Evolutionary conservation across 2,113 vertebrate genomes (phyloP).

Genomic region (Zapus hudsonius): DNA sequence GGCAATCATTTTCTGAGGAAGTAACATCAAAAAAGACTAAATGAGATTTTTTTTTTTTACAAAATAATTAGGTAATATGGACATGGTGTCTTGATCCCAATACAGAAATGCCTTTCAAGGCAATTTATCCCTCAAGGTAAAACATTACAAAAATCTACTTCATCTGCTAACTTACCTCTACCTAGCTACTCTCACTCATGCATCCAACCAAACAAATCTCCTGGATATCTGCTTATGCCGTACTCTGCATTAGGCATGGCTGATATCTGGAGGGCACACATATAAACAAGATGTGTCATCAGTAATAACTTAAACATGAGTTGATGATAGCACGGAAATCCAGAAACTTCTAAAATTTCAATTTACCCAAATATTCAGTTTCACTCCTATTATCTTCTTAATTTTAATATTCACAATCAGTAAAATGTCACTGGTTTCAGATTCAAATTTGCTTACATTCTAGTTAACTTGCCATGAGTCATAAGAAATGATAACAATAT

Average conservation of each 20-base stretch:
- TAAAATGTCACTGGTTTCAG: constrained; percentile 47
- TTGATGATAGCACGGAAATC: background rate
- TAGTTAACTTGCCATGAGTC: constrained; percentile 15
- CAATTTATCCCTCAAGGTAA: constrained; percentile 2
- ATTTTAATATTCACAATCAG: constrained; percentile 15
- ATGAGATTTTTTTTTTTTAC: constrained; percentile 35
- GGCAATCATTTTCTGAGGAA: constrained; percentile 53
- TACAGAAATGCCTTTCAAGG: constrained; percentile 32
- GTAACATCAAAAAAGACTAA: background rate
- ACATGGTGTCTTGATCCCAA: background rate
- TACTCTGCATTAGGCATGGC: background rate
- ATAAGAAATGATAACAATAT: background rate
- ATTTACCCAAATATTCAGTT: background rate
- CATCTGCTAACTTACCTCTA: constrained; percentile 19
- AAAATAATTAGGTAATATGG: constrained; percentile 25
- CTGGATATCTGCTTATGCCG: background rate
- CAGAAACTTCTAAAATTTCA: constrained; percentile 43
- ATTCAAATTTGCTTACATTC: constrained; percentile 16
- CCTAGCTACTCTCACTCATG: background rate
- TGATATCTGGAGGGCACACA: background rate
- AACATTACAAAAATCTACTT: background rate
- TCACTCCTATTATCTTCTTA: background rate
- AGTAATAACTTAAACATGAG: background rate
- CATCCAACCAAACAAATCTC: background rate
- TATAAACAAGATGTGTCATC: background rate